Conservation (phyloP, 2,888 invertebrate species). For the Drosophila mulleri region DNA sequence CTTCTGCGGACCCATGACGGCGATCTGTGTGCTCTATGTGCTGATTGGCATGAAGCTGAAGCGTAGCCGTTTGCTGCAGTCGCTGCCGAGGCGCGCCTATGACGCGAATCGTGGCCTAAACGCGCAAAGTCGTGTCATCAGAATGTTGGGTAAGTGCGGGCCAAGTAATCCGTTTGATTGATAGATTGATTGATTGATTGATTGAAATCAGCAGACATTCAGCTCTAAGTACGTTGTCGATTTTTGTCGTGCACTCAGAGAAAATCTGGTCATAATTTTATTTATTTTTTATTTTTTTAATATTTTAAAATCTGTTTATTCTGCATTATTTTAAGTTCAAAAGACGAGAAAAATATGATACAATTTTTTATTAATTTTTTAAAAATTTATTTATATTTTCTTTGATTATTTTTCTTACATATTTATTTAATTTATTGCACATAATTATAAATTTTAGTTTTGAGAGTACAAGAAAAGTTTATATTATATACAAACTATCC, state of each 20-base stretch:
- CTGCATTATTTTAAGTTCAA: too few species aligned
- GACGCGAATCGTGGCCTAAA: slow-evolving; percentile 86
- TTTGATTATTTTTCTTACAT: too few species aligned
- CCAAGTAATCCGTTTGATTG: slow-evolving; percentile 62
- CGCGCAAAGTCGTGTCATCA: slow-evolving; percentile 89
- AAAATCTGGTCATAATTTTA: neutral
- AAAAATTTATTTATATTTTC: too few species aligned
- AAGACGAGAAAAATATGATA: too few species aligned
- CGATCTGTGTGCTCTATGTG: slow-evolving; percentile 93
- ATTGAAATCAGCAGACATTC: slow-evolving; percentile 53
- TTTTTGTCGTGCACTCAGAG: slow-evolving; percentile 26
- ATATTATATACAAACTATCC: too few species aligned
- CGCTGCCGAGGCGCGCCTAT: slow-evolving; percentile 86
- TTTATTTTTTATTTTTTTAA: neutral
- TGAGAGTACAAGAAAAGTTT: too few species aligned
- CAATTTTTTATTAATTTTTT: too few species aligned
- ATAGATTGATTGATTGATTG: slow-evolving; percentile 70
- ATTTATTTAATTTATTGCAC: too few species aligned
- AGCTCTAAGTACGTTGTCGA: slow-evolving; percentile 19
- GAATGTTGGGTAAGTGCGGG: slow-evolving; percentile 91
- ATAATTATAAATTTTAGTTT: too few species aligned
- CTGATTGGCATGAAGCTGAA: slow-evolving; percentile 90
- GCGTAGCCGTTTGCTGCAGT: slow-evolving; percentile 88
- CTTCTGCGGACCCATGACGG: slow-evolving; percentile 94
- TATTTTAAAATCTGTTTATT: too few species aligned